These are phyloP conservation scores for Acrossocheilus wenchowensis DNA, from an alignment of 2,797 vertebrate genomes.

Conservation along the genomic window DNA sequence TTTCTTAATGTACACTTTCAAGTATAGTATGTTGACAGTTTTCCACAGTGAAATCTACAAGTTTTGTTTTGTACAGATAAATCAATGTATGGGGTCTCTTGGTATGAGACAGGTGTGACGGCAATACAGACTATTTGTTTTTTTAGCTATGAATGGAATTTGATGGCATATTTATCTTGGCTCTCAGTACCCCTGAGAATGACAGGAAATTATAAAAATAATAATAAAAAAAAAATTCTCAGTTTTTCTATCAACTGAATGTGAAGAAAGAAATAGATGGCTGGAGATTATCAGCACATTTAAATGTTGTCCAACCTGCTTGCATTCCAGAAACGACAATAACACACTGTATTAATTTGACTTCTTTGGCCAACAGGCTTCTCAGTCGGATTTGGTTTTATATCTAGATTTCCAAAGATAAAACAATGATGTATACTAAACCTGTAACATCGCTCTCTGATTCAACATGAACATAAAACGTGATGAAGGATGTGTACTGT, in stretches of 20 bases:
- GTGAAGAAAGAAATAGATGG: background rate
- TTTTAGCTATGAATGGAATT: constrained; percentile 24
- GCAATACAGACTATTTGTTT: constrained; percentile 12
- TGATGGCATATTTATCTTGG: constrained; percentile 11
- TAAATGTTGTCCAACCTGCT: constrained; percentile 28
- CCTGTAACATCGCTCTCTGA: background rate
- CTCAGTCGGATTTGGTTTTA: background rate
- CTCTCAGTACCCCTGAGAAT: background rate
- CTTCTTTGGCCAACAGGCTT: background rate
- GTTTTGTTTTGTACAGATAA: background rate
- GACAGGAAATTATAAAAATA: background rate
- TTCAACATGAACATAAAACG: background rate
- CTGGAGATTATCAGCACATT: background rate
- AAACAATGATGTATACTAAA: background rate
- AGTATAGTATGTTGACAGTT: background rate
- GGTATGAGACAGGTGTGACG: background rate
- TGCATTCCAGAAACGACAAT: constrained; percentile 9
- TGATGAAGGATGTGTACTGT: background rate
- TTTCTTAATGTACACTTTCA: too few species aligned
- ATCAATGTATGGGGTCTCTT: background rate
- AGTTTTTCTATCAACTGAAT: background rate
- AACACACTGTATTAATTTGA: constrained; percentile 26
- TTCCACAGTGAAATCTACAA: background rate
- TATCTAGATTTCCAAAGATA: background rate
- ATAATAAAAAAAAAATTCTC: background rate